Evolutionary conservation across 1,140 invertebrate species (phyloP), one percentile per base, ranked within the genome.

Genomic region (Leptonema lineaticorne): DNA sequence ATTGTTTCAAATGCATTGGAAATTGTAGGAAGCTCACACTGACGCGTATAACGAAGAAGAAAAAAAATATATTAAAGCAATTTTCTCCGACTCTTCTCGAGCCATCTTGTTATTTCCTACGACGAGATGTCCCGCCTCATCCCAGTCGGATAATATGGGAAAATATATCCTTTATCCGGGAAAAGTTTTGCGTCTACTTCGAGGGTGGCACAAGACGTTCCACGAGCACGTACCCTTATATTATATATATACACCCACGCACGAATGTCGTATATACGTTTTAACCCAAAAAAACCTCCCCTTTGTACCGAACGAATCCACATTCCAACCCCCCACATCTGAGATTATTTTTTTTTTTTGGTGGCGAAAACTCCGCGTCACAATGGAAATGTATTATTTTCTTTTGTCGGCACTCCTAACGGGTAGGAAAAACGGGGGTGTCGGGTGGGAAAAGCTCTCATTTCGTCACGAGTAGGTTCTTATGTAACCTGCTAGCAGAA

Each of bases 301-400:
- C n/a, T n/a, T n/a, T n/a, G n/a, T n/a, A n/a, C n/a, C n/a, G n/a
- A n/a, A 16, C 18, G 46, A 9, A 50, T 16, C 7, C 9, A 53
- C 50, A 26, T 45, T 20, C 22, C 22, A 58, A 2, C 37, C 56
- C 14, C n/a, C 56, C 56, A 22, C 26, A 11, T 28, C 24, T 58
- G 1, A 4, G 3, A n/a, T n/a, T 4, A 6, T 27, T 28, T 45
- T 24, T 64, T 64, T 50, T 53, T 24, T 9, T 24, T 20, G 50
- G 50, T 41, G 37, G 37, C 16, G 46, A 64, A 64, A 64, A 50
- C 62, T 64, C 62, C 26, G 50, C 62, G 37, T 64, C 62, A 64
- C 62, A 64, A 64, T 64, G 62, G 62, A 64, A 64, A 64, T 50
- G 62, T 64, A 64, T 64, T 64, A 64, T 64, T 64, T 62, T 62